Conservation (phyloP, 2,888 invertebrate species). For the Leptopilina syphax region DNA sequence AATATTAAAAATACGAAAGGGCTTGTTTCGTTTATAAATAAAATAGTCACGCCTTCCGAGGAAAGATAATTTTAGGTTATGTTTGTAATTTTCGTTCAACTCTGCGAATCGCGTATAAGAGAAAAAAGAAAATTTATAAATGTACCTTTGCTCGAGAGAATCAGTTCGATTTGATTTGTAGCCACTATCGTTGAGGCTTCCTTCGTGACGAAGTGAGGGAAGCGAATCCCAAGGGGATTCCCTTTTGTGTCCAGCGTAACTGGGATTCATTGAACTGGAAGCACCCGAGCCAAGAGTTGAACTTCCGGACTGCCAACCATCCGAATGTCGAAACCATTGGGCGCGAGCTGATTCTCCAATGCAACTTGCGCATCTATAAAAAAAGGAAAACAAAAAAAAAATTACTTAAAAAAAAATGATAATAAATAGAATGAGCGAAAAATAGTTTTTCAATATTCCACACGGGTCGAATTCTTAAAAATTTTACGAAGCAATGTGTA, state of each 20-base stretch:
- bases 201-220: constrained; percentile 90
- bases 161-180: constrained; percentile 91
- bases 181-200: constrained; percentile 91
- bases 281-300: constrained; percentile 83
- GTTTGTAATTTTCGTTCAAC: no score
- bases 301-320: constrained; percentile 90
- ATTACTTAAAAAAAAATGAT: constrained; percentile 17
- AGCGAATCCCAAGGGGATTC: constrained; percentile 91
- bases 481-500: no score
- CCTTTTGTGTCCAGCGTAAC: constrained; percentile 81
- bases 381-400: constrained; percentile 20
- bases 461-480: no score
- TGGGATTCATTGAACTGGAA: constrained; percentile 73
- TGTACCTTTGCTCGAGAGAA: constrained; percentile 91
- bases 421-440: neutral
- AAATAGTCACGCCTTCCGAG: no score
- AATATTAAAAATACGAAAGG: no score
- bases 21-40: no score
- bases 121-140: neutral
- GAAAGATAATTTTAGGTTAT: no score
- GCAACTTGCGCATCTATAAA: constrained; percentile 86
- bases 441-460: neutral
- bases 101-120: no score
- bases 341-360: constrained; percentile 93
- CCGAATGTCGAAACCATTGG: constrained; percentile 94